Conservation (phyloP, 2,797 vertebrate genomes). For the Scyliorhinus canicula region DNA sequence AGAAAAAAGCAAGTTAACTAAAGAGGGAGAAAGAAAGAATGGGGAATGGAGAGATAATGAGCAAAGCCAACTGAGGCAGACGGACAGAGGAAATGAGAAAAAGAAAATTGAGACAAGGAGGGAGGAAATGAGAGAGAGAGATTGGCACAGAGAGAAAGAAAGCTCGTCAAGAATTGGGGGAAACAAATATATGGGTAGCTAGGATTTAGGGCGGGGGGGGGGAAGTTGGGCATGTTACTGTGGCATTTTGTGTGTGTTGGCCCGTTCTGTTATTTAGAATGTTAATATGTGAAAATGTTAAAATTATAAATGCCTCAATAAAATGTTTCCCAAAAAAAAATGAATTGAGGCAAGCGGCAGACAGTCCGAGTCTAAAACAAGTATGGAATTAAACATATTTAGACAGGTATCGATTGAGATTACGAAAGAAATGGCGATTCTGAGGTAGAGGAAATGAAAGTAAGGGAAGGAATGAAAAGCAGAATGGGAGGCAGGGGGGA, state of each 20-base stretch:
- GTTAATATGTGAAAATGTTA: no score
- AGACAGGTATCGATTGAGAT: background rate
- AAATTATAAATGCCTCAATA: no score
- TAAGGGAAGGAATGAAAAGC: background rate
- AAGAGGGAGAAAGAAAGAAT: background rate
- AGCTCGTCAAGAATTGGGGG: background rate
- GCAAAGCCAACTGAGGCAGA: background rate
- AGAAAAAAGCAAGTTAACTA: background rate
- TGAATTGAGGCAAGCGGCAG: no score
- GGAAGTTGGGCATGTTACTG: no score
- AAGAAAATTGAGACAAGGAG: background rate
- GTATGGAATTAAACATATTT: background rate
- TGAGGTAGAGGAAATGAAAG: background rate
- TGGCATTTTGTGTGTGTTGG: no score
- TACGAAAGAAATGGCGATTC: background rate
- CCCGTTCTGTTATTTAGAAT: no score
- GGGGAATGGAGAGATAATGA: background rate
- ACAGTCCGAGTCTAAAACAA: background rate
- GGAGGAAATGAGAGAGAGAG: background rate
- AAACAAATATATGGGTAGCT: no score
- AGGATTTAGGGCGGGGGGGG: no score
- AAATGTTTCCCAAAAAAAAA: no score
- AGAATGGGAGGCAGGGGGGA: background rate
- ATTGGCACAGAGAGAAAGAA: background rate
- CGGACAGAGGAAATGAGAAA: background rate